Conservation (phyloP, 2,113 vertebrate genomes). For the Dasypus novemcinctus region DNA sequence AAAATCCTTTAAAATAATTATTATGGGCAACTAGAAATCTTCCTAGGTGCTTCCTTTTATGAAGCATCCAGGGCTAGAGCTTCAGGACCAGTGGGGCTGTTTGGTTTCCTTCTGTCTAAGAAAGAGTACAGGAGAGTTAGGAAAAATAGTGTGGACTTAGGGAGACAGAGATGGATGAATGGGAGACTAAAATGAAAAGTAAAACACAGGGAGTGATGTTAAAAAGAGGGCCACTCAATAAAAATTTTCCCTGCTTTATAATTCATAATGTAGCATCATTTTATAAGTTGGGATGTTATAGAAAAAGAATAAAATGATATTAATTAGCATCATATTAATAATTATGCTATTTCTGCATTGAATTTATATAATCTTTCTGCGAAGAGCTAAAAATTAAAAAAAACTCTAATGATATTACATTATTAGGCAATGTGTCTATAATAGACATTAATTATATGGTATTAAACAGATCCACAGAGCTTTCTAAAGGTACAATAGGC, state of each 20-base stretch:
- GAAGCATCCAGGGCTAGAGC: background rate
- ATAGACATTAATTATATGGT: slow-evolving; percentile 68
- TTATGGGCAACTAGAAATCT: background rate
- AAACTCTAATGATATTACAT: slow-evolving; percentile 56
- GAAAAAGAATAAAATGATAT: slow-evolving; percentile 54
- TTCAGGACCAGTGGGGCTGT: background rate
- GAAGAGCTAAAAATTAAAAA: slow-evolving; percentile 57
- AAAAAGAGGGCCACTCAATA: background rate
- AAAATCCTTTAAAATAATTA: slow-evolving; percentile 32
- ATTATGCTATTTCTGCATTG: slow-evolving; percentile 37
- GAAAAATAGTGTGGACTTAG: background rate
- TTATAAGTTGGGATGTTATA: slow-evolving; percentile 40
- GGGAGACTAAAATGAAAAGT: background rate
- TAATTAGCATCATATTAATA: slow-evolving; percentile 60
- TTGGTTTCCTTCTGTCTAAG: background rate
- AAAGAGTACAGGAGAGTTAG: background rate
- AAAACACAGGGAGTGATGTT: background rate
- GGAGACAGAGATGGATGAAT: background rate
- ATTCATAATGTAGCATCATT: slow-evolving; percentile 47
- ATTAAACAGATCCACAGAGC: slow-evolving; percentile 58
- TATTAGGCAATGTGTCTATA: slow-evolving; percentile 56
- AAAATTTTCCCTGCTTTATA: slow-evolving; percentile 21
- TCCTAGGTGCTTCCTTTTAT: background rate
- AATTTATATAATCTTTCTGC: slow-evolving; percentile 61
- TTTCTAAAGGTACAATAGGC: slow-evolving; percentile 66